Conservation (phyloP, 2,113 vertebrate genomes). For the Galemys pyrenaicus region DNA sequence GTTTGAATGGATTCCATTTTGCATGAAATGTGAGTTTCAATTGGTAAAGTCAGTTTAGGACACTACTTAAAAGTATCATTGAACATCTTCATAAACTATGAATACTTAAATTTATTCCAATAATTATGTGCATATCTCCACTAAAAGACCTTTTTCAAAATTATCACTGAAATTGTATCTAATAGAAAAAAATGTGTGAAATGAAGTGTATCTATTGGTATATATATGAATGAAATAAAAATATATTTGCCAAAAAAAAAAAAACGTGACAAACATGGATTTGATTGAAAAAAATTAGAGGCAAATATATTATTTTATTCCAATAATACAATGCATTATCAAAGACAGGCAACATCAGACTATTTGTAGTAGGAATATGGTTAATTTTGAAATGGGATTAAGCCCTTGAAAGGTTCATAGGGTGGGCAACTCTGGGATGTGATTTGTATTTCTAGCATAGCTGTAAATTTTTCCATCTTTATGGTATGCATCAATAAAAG, state of each 20-base stretch:
- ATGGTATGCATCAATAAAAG: background rate
- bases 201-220: background rate
- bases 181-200: background rate
- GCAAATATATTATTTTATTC: background rate
- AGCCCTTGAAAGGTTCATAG: background rate
- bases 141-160: background rate
- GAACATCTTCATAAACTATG: background rate
- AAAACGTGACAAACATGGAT: background rate
- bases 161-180: background rate
- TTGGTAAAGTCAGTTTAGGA: background rate
- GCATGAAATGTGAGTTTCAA: background rate
- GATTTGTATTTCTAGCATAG: background rate
- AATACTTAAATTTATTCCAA: background rate
- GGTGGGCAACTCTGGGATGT: fast-evolving
- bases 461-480: background rate
- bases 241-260: background rate
- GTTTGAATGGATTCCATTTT: background rate
- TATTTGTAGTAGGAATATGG: background rate
- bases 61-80: background rate
- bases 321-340: background rate
- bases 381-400: background rate
- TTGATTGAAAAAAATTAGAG: background rate
- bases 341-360: background rate
- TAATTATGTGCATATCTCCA: background rate
- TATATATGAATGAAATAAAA: too few species aligned